These are phyloP conservation scores for Chloroceryle amazona DNA, from an alignment of 2,797 vertebrate species.

Conservation along the genomic window DNA sequence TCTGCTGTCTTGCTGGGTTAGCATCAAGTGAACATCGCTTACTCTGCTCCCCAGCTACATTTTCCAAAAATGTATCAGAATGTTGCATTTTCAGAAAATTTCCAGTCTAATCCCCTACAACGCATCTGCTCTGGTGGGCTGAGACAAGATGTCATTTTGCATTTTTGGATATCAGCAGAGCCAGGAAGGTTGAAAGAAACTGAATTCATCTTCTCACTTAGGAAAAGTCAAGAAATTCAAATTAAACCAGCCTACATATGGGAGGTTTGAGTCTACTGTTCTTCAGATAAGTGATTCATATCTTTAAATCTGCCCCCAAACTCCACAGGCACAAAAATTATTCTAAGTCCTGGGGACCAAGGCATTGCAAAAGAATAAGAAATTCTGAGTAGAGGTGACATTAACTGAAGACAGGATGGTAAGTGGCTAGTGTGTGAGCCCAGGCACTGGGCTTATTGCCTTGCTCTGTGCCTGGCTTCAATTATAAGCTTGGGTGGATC, in stretches of 20 bases:
- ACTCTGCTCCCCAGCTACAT: background rate
- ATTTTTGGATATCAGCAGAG: slow-evolving; percentile 64
- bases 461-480: background rate
- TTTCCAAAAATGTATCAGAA: background rate
- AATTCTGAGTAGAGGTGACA: background rate
- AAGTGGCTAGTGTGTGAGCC: background rate
- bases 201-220: slow-evolving; percentile 60
- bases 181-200: slow-evolving; percentile 61
- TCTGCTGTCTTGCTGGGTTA: background rate
- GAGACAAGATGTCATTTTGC: slow-evolving; percentile 69
- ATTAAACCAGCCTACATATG: slow-evolving; percentile 62
- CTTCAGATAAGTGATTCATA: slow-evolving; percentile 61
- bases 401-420: background rate
- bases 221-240: slow-evolving; percentile 74
- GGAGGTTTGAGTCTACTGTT: slow-evolving; percentile 38
- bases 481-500: background rate
- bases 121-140: slow-evolving; percentile 70
- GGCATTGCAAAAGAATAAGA: background rate
- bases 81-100: slow-evolving; percentile 29
- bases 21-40: slow-evolving; percentile 1
- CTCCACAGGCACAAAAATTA: slow-evolving; percentile 8
- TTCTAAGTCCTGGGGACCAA: background rate
- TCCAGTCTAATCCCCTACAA: slow-evolving; percentile 55
- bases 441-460: background rate
- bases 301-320: slow-evolving; percentile 56